Evolutionary conservation across 2,888 invertebrate species (phyloP).

Genomic region (Itoplectis maculator): DNA sequence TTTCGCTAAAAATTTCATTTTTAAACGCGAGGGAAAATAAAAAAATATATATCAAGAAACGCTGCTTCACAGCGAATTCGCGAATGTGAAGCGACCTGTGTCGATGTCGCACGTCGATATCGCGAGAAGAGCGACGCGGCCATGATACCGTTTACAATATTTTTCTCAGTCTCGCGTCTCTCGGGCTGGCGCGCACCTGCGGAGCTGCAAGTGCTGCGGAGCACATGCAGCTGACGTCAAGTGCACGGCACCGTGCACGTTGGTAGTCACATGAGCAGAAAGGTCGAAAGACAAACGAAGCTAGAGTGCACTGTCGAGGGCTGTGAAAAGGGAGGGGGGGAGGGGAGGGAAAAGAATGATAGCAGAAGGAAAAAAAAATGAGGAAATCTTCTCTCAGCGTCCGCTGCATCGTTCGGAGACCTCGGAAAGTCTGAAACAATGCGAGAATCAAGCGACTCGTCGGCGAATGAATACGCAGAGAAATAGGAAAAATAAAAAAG

Average conservation of each 20-base stretch:
- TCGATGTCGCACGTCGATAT: neutral
- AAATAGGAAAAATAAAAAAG: constrained; percentile 2
- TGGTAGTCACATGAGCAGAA: constrained; percentile 2
- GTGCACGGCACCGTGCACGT: neutral
- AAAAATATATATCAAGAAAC: too few relatives aligned
- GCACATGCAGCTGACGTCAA: constrained; percentile 9
- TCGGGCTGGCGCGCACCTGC: constrained; percentile 5
- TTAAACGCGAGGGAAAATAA: too few relatives aligned
- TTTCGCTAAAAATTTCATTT: neutral
- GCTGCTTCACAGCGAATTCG: too few relatives aligned
- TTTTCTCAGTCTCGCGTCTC: constrained; percentile 28
- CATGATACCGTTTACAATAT: constrained; percentile 27
- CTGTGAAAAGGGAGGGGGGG: too few relatives aligned
- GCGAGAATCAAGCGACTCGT: constrained; percentile 37
- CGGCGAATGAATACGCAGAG: constrained; percentile 22
- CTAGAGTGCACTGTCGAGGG: constrained; percentile 34
- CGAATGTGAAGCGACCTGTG: too few relatives aligned
- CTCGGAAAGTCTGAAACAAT: constrained; percentile 38
- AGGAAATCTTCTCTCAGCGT: constrained; percentile 29
- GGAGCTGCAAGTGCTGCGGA: neutral
- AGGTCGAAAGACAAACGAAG: constrained; percentile 50
- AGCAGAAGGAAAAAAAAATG: constrained; percentile 15
- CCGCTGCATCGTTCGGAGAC: constrained; percentile 30
- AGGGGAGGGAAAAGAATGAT: constrained; percentile 14
- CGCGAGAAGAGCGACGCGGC: too few relatives aligned